These are phyloP conservation scores for Anabacerthia variegaticeps DNA, from an alignment of 2,797 vertebrate genomes.

Conservation along the genomic window DNA sequence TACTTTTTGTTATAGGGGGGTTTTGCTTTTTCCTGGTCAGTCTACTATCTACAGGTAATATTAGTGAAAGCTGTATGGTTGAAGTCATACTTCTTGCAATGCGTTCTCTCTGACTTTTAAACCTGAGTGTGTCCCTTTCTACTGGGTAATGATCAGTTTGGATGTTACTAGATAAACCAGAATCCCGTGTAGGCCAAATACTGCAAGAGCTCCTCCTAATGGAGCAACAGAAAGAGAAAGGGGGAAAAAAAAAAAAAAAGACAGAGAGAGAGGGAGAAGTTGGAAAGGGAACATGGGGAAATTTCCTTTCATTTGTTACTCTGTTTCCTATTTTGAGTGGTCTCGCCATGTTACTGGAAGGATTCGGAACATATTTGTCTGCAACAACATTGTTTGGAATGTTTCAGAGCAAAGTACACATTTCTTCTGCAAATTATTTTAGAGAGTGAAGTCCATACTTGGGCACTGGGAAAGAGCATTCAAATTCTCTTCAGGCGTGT, in stretches of 20 bases:
- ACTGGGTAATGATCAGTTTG: not conserved
- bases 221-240: constrained; percentile 58
- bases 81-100: not conserved
- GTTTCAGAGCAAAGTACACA: not conserved
- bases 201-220: constrained; percentile 89
- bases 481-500: not conserved
- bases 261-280: too few relatives aligned
- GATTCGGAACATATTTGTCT: not conserved
- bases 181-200: constrained; percentile 69
- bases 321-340: not conserved
- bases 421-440: not conserved
- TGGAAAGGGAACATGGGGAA: not conserved
- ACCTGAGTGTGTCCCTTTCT: not conserved
- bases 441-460: not conserved
- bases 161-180: not conserved
- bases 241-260: too few relatives aligned
- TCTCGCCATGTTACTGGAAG: not conserved
- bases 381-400: not conserved
- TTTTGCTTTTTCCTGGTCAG: not conserved
- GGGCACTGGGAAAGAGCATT: not conserved
- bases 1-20: not conserved
- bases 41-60: not conserved
- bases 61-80: not conserved
- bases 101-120: not conserved
- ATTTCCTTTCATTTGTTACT: not conserved